A percentile compares a stretch with the other conserved stretches of the same genome.
Conservation (phyloP, 2,888 invertebrate genomes). For the Drosophila picticornis region DNA sequence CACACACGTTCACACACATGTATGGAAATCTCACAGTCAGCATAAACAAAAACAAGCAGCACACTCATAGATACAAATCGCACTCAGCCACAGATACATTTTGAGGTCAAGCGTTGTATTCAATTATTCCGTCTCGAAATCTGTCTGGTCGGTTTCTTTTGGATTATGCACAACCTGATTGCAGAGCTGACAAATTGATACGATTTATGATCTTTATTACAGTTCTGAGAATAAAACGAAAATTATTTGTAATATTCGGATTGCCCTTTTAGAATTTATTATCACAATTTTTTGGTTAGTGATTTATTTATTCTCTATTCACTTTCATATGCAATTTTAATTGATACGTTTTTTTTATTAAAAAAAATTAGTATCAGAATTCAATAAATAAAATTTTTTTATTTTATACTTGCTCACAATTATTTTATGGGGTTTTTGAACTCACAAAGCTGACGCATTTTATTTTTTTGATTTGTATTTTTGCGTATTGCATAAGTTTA, state of each 20-base stretch:
- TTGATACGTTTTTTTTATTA: not conserved
- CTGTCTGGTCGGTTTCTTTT: constrained; percentile 27
- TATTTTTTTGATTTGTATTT: not conserved
- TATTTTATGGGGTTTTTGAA: not conserved
- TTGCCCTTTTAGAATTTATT: not conserved
- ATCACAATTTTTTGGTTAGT: not conserved
- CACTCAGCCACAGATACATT: constrained; percentile 48
- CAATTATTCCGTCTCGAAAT: constrained; percentile 20
- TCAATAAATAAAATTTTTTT: not conserved
- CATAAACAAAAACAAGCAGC: constrained; percentile 19
- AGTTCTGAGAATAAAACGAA: not conserved
- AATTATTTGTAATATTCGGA: accelerated
- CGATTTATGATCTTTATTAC: not conserved
- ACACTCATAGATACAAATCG: constrained; percentile 53
- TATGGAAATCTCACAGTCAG: constrained; percentile 10
- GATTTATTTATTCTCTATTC: not conserved
- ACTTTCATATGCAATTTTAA: not conserved
- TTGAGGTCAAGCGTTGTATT: constrained; percentile 30
- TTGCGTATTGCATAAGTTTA: not conserved
- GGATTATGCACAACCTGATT: constrained; percentile 44
- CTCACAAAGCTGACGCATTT: not conserved
- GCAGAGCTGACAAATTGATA: constrained; percentile 6
- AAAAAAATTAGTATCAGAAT: not conserved
- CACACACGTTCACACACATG: constrained; percentile 5
- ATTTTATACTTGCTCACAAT: not conserved